Evolutionary conservation across 1,140 invertebrate species (phyloP).

Genomic region (Aradophagus sp.): DNA sequence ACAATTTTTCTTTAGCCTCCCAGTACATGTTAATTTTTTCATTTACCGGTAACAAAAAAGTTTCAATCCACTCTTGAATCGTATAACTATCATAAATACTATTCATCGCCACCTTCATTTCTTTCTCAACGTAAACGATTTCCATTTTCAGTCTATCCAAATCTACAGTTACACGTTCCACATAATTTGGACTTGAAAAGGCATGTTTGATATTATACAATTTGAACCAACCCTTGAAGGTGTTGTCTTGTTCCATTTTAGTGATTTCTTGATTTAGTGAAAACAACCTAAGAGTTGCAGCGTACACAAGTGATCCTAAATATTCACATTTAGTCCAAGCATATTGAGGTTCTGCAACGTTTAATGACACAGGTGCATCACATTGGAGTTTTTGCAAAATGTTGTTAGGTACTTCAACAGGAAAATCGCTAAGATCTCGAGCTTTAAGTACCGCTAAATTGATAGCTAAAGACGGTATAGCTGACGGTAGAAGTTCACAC

Average conservation of each 20-base stretch:
- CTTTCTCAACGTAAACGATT: constrained; percentile 77
- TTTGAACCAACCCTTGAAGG: constrained; percentile 83
- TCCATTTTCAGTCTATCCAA: constrained; percentile 79
- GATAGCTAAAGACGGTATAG: constrained; percentile 82
- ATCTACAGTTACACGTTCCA: constrained; percentile 81
- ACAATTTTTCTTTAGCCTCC: constrained; percentile 75
- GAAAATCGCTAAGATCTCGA: constrained; percentile 59
- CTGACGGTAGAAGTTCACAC: constrained; percentile 82
- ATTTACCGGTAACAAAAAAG: constrained; percentile 77
- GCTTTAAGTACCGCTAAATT: constrained; percentile 75
- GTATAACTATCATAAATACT: constrained; percentile 85
- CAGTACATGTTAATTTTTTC: constrained; percentile 75
- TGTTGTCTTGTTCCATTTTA: constrained; percentile 69
- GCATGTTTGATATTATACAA: constrained; percentile 86
- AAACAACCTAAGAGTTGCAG: constrained; percentile 60
- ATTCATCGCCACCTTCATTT: constrained; percentile 79
- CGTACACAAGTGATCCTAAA: constrained; percentile 64
- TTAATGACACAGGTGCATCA: constrained; percentile 63
- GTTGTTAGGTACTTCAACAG: constrained; percentile 57
- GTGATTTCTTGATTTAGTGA: constrained; percentile 64
- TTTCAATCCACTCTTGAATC: constrained; percentile 85
- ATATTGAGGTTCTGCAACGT: constrained; percentile 68
- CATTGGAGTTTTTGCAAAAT: constrained; percentile 63
- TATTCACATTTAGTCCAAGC: constrained; percentile 70
- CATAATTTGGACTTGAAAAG: constrained; percentile 82